Evolutionary conservation across 2,113 vertebrate genomes (phyloP), one percentile per base, ranked within the genome.

Genomic region (Tyto alba): DNA sequence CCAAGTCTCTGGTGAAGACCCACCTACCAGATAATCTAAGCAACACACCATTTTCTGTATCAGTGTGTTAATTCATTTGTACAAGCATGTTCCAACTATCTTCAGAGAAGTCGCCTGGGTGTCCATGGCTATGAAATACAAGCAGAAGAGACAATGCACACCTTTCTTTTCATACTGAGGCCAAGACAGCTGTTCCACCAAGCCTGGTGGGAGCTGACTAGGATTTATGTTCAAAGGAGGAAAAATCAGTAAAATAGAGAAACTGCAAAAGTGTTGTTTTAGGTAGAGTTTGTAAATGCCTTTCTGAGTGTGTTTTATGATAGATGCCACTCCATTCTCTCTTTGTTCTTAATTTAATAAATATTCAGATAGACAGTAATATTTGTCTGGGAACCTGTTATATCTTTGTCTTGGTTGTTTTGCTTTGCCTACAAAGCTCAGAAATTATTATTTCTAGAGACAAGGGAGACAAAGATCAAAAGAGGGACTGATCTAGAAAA

Each of bases 271-370:
- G n/a, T 59, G 67, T 29, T 47, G 55, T 48, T 90, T 92, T 76
- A 87, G 78, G 96, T 82, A 90, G 91, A 91, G 68, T 88, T 92
- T 91, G 64, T 52, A 86, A 93, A 88, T 90, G 75, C 68, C 63
- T 85, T 95, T 91, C 89, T 91, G 32, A 88, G 13, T 3, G 14
- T 56, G 32, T 34, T 87, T 93, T 71, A 80, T 95, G 69, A 75
- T 93, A 93, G 38, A 89, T 72, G 57, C 45, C 18, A 57, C 56
- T 83, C 53, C 55, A 10, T 85, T 52, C 15, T 83, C 32, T 78
- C 75, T 96, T 96, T 94, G 69, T 55, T 68, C 97, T 82, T 86
- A 95, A 92, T 94, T 95, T 92, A 90, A 95, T 95, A 92, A 95
- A 96, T 69, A 89, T 55, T 93, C 93, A 95, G 64, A 84, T n/a